Conservation (phyloP, 2,113 vertebrate species). For the Holacanthus passer region DNA sequence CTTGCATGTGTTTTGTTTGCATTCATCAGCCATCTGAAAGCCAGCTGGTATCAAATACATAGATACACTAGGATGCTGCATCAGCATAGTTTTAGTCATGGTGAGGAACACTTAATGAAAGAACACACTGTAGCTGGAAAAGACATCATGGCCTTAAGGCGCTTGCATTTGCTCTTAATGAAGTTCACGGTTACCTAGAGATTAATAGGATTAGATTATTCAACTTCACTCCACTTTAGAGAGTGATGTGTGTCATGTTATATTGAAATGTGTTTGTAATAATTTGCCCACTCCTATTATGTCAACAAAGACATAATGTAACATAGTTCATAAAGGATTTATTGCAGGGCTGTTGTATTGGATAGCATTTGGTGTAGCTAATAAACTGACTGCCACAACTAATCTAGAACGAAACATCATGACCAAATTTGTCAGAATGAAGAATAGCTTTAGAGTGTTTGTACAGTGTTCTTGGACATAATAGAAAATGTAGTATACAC, state of each 20-base stretch:
- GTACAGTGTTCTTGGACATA: too few species aligned
- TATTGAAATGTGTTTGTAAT: background rate
- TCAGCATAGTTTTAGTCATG: background rate
- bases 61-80: background rate
- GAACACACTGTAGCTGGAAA: slow-evolving; percentile 6
- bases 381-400: background rate
- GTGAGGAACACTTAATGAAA: slow-evolving; percentile 1
- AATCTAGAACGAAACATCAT: background rate
- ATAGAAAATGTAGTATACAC: background rate
- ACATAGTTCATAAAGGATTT: background rate
- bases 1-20: background rate
- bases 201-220: background rate
- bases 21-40: background rate
- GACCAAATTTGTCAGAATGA: background rate
- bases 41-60: background rate
- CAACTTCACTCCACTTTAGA: background rate
- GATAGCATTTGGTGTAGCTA: background rate
- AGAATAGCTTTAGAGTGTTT: too few species aligned
- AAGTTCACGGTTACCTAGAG: background rate
- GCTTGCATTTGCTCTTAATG: background rate
- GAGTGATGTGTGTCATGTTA: too few species aligned
- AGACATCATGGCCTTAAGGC: background rate
- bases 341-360: background rate
- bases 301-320: background rate
- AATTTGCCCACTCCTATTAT: background rate